These are phyloP conservation scores for Bungarus multicinctus DNA, from an alignment of 2,113 vertebrate genomes.

Conservation along the genomic window DNA sequence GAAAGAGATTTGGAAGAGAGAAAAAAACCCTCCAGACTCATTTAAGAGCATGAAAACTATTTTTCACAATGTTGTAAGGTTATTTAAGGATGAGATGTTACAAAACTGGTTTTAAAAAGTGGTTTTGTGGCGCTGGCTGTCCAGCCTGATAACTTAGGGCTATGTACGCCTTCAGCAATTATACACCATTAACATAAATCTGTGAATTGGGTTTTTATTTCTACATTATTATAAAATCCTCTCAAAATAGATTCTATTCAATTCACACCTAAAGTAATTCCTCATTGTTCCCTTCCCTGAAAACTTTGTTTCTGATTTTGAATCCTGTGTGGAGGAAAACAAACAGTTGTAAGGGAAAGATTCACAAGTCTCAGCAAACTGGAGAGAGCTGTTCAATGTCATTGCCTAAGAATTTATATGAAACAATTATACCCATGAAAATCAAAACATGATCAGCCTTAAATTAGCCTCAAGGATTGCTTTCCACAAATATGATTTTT, in stretches of 20 bases:
- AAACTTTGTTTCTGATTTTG: not conserved
- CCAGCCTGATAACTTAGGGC: not conserved
- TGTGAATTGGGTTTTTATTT: not conserved
- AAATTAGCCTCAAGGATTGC: not conserved
- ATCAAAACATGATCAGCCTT: not conserved
- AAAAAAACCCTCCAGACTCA: not conserved
- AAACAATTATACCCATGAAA: not conserved
- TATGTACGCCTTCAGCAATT: not conserved
- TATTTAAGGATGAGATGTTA: not conserved
- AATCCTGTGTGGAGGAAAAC: not conserved
- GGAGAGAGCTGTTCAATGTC: not conserved
- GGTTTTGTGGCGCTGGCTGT: not conserved
- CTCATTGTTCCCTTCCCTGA: not conserved
- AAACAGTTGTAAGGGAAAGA: not conserved
- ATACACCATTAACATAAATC: not conserved
- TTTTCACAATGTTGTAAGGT: not conserved
- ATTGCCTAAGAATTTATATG: not conserved
- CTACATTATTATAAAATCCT: not conserved
- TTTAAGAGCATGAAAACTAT: not conserved
- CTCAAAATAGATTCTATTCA: not conserved
- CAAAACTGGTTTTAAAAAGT: not conserved
- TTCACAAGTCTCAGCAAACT: not conserved
- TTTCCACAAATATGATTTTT: not conserved
- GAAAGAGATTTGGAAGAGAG: not conserved
- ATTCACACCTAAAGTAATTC: not conserved